Conservation (phyloP, 2,888 invertebrate genomes). For the Coelogynopora nodosa region DNA sequence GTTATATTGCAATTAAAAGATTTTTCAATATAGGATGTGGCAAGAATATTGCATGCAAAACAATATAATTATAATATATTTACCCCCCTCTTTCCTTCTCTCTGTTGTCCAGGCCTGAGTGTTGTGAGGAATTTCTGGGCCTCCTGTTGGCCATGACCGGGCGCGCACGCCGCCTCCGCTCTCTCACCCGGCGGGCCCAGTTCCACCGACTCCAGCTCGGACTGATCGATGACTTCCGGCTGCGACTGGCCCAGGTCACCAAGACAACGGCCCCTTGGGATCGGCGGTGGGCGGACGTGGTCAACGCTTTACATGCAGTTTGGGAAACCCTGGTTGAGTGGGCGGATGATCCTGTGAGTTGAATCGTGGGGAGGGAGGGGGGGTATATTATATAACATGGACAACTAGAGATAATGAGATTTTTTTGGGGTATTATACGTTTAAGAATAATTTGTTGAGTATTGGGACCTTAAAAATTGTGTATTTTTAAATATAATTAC, state of each 20-base stretch:
- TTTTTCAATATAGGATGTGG: too few species aligned
- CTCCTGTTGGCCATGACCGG: slow-evolving; percentile 78
- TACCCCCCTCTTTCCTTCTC: too few species aligned
- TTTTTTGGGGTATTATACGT: too few species aligned
- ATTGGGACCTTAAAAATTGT: too few species aligned
- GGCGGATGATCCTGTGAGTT: slow-evolving; percentile 21
- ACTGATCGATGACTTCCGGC: slow-evolving; percentile 81
- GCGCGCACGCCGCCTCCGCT: slow-evolving; percentile 39
- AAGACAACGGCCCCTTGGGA: slow-evolving; percentile 67
- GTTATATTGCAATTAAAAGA: too few species aligned
- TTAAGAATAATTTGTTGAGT: too few species aligned
- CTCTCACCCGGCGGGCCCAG: slow-evolving; percentile 62
- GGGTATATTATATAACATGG: too few species aligned
- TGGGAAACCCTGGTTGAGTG: slow-evolving; percentile 23
- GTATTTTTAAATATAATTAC: too few species aligned
- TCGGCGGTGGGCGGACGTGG: slow-evolving; percentile 68
- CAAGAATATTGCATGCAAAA: too few species aligned
- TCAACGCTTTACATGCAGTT: slow-evolving; percentile 75
- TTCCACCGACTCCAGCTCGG: slow-evolving; percentile 84
- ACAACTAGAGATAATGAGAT: too few species aligned
- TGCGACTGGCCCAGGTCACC: slow-evolving; percentile 77
- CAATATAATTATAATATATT: too few species aligned
- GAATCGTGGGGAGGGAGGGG: too few species aligned
- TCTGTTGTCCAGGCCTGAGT: slow-evolving; percentile 73
- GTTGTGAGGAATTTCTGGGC: slow-evolving; percentile 81